Evolutionary conservation across 2,113 vertebrate genomes (phyloP), one percentile per base, ranked within the genome.

Genomic region (Sylvia atricapilla): DNA sequence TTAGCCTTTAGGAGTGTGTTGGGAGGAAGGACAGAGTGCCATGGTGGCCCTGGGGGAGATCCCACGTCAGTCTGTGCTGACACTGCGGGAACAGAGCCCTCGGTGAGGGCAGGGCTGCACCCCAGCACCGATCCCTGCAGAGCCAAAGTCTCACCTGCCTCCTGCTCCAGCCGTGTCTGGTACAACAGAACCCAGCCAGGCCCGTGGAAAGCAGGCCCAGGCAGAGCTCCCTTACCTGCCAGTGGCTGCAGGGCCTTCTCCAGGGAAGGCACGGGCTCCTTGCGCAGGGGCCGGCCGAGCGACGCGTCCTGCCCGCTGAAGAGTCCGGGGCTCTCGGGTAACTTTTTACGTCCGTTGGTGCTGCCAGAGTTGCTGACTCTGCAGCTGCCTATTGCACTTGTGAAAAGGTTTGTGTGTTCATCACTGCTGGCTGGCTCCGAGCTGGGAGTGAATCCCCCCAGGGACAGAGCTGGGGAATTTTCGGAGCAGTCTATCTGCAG

Each of bases 401-500:
- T 98, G 96, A 99, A 99, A 91, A 99, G 98, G 92, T 99, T 99
- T n/a, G 98, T 99, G 95, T 99, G 99, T 52, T 98, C 98, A 2
- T 98, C 98, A 10, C 55, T 96, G 97, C 96, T 94, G 84, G 95
- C 93, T 0, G 96, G 93, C 93, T 98, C 98, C 4, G 98, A 98
- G 92, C 81, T 96, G 9, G 98, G 98, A 52, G 98, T 97, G 69
- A 98, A 98, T 0, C 97, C 97, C 52, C 97, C 98, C 60, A 98
- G 92, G 27, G 98, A 98, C 55, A 98, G 97, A 52, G 94, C 96
- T 0, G 98, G 96, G 44, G 98, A 94, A 10, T 52, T 90, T 33
- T 98, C 98, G 0, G 98, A 97, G 78, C 98, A 98, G 97, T 98
- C 98, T 20, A 98, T 98, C 83, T 98, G 98, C 19, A 98, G 93